A percentile compares a stretch with the other conserved stretches of the same genome.
phyloP scores from a whole-genome alignment of 2,797 vertebrate species.

The Zonotrichia albicollis region DNA sequence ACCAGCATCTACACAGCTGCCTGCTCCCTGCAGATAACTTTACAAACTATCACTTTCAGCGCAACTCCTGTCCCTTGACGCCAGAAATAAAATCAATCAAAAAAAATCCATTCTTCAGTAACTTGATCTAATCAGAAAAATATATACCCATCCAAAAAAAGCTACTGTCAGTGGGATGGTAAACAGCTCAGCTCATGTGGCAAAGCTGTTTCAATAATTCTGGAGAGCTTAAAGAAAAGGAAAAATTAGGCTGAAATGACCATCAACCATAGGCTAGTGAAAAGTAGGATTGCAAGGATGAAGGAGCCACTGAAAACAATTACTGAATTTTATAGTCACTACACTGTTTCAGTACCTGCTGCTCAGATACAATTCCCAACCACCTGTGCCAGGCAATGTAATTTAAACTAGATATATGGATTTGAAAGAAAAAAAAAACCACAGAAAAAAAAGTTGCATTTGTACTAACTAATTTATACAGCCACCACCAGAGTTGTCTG shows the following conservation, averaged over 20 bases:
- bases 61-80: not conserved
- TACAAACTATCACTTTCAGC: not conserved
- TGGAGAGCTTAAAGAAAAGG: not conserved
- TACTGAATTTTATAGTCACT: not conserved
- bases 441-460: not conserved
- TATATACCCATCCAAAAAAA: not conserved
- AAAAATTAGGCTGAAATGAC: not conserved
- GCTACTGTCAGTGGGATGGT: not conserved
- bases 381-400: not conserved
- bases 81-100: not conserved
- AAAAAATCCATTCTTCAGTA: not conserved
- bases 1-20: not conserved
- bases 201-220: not conserved
- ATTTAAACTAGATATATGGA: not conserved
- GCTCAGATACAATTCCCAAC: not conserved
- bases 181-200: not conserved
- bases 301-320: not conserved
- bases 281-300: not conserved
- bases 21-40: not conserved
- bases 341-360: not conserved
- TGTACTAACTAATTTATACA: not conserved
- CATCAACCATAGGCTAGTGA: not conserved
- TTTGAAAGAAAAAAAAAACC: not conserved
- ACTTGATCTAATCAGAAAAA: not conserved
- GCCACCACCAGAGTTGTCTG: not conserved